Evolutionary conservation across 2,113 vertebrate species (phyloP), one percentile per base, ranked within the genome.

Genomic region (Mesocricetus auratus): DNA sequence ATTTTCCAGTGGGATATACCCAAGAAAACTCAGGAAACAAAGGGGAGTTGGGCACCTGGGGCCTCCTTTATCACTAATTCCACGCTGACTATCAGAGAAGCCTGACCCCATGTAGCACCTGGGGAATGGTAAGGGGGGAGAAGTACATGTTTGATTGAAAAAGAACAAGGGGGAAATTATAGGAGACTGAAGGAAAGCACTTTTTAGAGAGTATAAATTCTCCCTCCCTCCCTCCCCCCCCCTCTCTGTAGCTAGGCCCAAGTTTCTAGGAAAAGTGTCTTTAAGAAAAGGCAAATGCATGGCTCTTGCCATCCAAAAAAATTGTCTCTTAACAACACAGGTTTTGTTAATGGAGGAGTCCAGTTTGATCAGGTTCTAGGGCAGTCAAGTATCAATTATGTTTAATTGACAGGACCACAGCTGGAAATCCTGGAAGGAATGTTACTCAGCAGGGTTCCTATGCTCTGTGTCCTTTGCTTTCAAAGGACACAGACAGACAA

Each of bases 191-290:
- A 94, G 71, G 64, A 93, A 94, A 96, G 47, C n/a, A 39, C 58
- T 86, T 95, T 93, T 91, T 74, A 50, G 39, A 26, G 64, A 86
- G 36, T 83, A 10, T 92, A 83, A 83, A 42, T 47, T 93, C 56
- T 94, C 47, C 15, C 53, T 53, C 50, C 11, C 11, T 53, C 50
- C 11, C 50, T 53, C 50, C 11, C 11, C 9, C 11, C 2, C 11
- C 9, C 50, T 12, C 50, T 12, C 50, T 12, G 53, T 79, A 86
- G 77, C 45, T 42, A 73, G 88, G 36, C 47, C 78, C 47, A 50
- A 89, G 89, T 95, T 96, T 97, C 91, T 89, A 83, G 82, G 85
- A 83, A 92, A 96, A 95, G 50, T 16, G 9, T 96, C 91, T 94
- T 96, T 85, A 89, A 47, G 86, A 71, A 90, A 96, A 93, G 94